Evolutionary conservation across 2,888 invertebrate genomes (phyloP).

Genomic region (Halocaridina rubra): DNA sequence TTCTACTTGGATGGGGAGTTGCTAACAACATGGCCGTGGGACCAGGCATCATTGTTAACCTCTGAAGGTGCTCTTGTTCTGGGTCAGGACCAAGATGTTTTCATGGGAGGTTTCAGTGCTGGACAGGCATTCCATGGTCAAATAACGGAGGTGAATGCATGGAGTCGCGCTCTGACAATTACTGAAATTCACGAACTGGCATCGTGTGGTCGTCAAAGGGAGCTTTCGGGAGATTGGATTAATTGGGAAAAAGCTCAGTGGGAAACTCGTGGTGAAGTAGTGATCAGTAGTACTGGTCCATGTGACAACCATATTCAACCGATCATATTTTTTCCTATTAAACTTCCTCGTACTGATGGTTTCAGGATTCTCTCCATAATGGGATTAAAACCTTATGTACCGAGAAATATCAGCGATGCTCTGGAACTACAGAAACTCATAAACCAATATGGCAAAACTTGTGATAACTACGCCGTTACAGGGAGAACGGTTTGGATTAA

Average conservation of each 20-base stretch:
- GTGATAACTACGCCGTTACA: conserved; percentile 10
- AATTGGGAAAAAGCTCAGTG: conserved; percentile 18
- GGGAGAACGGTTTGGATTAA: conserved; percentile 23
- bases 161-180: conserved; percentile 6
- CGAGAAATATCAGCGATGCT: not conserved
- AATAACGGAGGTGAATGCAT: conserved; percentile 19
- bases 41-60: not conserved
- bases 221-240: conserved; percentile 24
- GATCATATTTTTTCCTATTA: not conserved
- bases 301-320: not conserved
- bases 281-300: not conserved
- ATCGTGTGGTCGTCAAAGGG: not conserved
- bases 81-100: conserved; percentile 22
- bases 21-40: conserved; percentile 27
- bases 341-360: not conserved
- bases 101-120: conserved; percentile 10
- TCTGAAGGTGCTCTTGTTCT: conserved; percentile 21
- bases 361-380: not conserved
- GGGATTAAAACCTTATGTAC: conserved; percentile 11
- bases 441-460: not conserved
- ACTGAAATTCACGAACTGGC: not conserved
- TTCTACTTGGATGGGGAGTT: conserved; percentile 24
- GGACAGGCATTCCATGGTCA: conserved; percentile 18
- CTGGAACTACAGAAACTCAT: not conserved
- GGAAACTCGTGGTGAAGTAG: not conserved